A percentile compares a stretch with the other conserved stretches of the same genome.
phyloP scores from a whole-genome alignment of 2,797 vertebrate species.

The Psittacula echo region DNA sequence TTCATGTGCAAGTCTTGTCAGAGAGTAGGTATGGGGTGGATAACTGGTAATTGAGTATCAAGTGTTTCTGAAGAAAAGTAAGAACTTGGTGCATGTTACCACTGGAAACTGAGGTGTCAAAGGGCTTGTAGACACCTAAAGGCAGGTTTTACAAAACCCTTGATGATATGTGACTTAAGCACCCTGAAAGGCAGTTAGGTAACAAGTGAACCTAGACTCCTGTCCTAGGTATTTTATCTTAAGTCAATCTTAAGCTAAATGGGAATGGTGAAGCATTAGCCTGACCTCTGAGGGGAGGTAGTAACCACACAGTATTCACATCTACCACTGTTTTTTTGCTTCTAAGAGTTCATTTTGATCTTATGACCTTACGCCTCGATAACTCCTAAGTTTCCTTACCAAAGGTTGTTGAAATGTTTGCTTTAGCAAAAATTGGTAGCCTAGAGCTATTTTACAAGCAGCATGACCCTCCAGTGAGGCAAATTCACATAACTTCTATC shows the following conservation, averaged over 20 bases:
- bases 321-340: neutral
- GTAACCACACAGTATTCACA: neutral
- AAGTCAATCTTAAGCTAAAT: neutral
- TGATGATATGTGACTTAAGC: neutral
- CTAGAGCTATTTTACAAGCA: neutral
- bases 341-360: neutral
- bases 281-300: neutral
- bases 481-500: neutral
- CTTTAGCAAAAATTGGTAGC: neutral
- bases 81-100: neutral
- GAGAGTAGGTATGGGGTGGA: neutral
- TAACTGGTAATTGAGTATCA: accelerated
- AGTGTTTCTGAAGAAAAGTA: neutral
- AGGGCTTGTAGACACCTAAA: neutral
- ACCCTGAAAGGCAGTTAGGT: neutral
- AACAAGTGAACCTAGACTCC: neutral
- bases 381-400: neutral
- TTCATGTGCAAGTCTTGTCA: neutral
- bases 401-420: neutral
- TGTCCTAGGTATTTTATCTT: neutral
- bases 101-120: neutral
- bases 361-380: neutral
- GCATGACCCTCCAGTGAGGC: neutral
- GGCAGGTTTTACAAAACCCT: neutral
- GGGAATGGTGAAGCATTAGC: neutral